Evolutionary conservation across 2,888 invertebrate species (phyloP), one percentile per base, ranked within the genome.

Genomic region (Deroplatys truncata): DNA sequence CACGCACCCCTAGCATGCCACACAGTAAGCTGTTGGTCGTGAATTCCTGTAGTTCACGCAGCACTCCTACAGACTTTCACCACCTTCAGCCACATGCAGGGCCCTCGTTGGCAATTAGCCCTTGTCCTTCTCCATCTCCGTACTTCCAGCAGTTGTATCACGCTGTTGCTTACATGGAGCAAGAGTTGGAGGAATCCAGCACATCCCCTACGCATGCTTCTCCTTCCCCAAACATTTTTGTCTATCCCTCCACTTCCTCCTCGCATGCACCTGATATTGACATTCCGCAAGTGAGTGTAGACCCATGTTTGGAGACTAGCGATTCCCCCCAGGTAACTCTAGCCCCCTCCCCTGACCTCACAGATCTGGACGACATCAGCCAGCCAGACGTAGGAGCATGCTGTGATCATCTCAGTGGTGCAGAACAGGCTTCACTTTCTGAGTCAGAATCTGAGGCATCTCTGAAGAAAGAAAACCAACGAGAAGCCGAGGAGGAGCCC

Each of bases 331-430:
- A 85, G 28, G 82, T 89, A 56, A 85, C 82, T 85, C 31, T 86
- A 89, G 87, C 49, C 35, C 89, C 87, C 84, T 89, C 43, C 88
- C 93, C 93, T 93, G 91, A 93, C 91, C 92, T 92, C 91, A 92
- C 93, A 97, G 96, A 96, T 94, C 94, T 97, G 92, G 96, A 96
- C 93, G 96, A 96, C 92, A 95, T 96, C 92, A 96, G 95, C 93
- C 96, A 96, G 92, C 96, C 96, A 90, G 96, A 96, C 91, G 95
- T 96, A 93, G 95, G 95, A 90, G 92, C 93, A 72, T 93, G 94
- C 88, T 94, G 93, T n/a, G 95, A 95, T 92, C 94, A 93, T 86
- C 94, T 94, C 91, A 93, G 94, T 91, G 93, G 93, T 88, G 93
- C 93, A 13, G 91, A 91, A 84, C 90, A 91, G 84, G 89, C 86